These are phyloP conservation scores for Scolanthus callimorphus DNA, from an alignment of 92 coral and sea anemone species.

Conservation along the genomic window DNA sequence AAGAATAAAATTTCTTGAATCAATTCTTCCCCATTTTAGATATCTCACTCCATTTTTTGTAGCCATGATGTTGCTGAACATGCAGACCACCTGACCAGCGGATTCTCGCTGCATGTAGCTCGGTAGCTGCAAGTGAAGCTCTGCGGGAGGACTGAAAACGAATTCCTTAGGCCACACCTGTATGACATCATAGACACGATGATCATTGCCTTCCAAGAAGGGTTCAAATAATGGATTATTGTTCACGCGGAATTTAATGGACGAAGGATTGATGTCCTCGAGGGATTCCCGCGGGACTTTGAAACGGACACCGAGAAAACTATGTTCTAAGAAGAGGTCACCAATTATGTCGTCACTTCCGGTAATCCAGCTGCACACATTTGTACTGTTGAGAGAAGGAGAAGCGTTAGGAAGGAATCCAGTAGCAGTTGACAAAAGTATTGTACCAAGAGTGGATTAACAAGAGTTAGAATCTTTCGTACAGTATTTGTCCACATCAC, in stretches of 20 bases:
- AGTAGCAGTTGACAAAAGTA: too few species aligned
- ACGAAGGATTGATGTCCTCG: conserved; percentile 10
- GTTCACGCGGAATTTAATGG: conserved; percentile 52
- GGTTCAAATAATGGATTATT: conserved; percentile 70
- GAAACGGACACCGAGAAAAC: conserved; percentile 53
- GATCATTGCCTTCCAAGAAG: conserved; percentile 68
- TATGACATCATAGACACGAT: conserved; percentile 65
- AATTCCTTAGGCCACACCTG: conserved; percentile 73
- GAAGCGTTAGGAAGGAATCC: too few species aligned
- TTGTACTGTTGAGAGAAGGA: too few species aligned
- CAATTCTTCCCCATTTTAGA: conserved; percentile 66
- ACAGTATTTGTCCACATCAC: too few species aligned
- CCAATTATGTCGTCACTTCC: conserved; percentile 9
- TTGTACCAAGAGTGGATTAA: too few species aligned
- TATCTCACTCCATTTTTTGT: conserved; percentile 25
- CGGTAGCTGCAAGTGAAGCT: conserved; percentile 50
- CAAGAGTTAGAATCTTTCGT: too few species aligned
- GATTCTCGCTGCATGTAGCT: conserved; percentile 50
- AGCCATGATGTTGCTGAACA: conserved; percentile 50
- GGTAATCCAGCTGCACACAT: conserved; percentile 47
- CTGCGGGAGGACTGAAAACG: conserved; percentile 60
- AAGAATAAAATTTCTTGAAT: conserved; percentile 57
- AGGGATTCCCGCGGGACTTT: conserved; percentile 27
- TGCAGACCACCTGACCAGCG: conserved; percentile 83
- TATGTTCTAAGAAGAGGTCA: conserved; percentile 30